phyloP scores from a whole-genome alignment of 2,888 invertebrate genomes.

The Drosophila pseudotakahashii region DNA sequence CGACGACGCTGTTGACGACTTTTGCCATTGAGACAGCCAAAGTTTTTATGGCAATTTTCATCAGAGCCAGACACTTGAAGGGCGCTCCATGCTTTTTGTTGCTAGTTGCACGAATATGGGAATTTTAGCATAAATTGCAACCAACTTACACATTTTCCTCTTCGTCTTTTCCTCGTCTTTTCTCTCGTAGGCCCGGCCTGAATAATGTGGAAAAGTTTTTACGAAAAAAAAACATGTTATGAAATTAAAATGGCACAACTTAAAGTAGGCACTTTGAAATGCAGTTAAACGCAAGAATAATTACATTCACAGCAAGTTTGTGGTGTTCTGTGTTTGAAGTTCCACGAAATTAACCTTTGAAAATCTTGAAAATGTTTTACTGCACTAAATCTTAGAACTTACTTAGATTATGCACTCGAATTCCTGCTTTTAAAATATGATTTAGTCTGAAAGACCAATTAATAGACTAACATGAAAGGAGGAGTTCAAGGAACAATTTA shows the following conservation, averaged over 20 bases:
- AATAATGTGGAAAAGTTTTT: slow-evolving; percentile 62
- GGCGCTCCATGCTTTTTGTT: slow-evolving; percentile 24
- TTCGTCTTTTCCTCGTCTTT: too few relatives aligned
- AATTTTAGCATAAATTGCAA: slow-evolving; percentile 60
- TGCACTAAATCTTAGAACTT: not conserved
- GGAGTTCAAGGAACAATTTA: too few relatives aligned
- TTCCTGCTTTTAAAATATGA: too few relatives aligned
- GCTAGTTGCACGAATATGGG: slow-evolving; percentile 48
- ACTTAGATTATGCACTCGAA: not conserved
- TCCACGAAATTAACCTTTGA: not conserved
- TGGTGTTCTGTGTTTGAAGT: not conserved
- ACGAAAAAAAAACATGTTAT: slow-evolving; percentile 32
- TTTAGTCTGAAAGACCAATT: too few relatives aligned
- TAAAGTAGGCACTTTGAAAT: slow-evolving; percentile 8
- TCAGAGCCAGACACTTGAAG: slow-evolving; percentile 53
- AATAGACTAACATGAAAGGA: too few relatives aligned
- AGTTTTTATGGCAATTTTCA: slow-evolving; percentile 69
- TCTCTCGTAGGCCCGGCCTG: slow-evolving; percentile 48
- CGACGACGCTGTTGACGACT: slow-evolving; percentile 59
- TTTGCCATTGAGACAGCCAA: slow-evolving; percentile 73
- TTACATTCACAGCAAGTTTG: slow-evolving; percentile 2
- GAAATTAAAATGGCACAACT: slow-evolving; percentile 19
- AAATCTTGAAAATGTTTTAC: not conserved
- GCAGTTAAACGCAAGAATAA: slow-evolving; percentile 24
- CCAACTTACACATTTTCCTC: slow-evolving; percentile 46